Evolutionary conservation across 1,140 invertebrate genomes (phyloP), one percentile per base, ranked within the genome.

Genomic region (Leptinotarsa defecta): DNA sequence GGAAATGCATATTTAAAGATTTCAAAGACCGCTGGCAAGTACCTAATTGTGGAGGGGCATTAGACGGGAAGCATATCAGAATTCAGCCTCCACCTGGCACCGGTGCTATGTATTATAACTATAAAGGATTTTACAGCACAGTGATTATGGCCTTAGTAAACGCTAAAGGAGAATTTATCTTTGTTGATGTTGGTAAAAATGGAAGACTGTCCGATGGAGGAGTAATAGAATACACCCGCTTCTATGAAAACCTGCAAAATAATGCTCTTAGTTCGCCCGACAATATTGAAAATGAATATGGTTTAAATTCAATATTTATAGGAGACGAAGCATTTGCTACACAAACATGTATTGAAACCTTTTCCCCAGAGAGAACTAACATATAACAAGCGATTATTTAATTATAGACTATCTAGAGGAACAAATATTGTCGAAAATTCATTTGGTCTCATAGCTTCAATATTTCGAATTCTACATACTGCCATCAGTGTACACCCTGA

Each of bases 401-500:
- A 71, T 52, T 70, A 76, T 34, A 52, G 27, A 27, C 27, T 71
- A 49, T 75, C 74, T 15, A 27, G 73, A 24, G 57, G n/a, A 13
- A 27, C 43, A 61, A 62, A 74, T 74, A 43, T 74, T 61, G 67
- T 65, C 13, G 64, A 68, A 49, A 72, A 76, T 72, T 68, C 20
- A 1, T 76, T 71, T 76, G 64, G 74, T 71, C 48, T 71, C 2
- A 43, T 72, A 43, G 74, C 74, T 67, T 57, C 74, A 76, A 24
- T 57, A 24, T 76, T n/a, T n/a, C 68, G n/a, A n/a, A n/a, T n/a
- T n/a, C n/a, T n/a, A n/a, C n/a, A n/a, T n/a, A n/a, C 67, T 11
- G 20, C 19, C 1, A 68, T 74, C 63, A 61, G 48, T 67, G 64
- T 74, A 43, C 19, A 48, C 22, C 63, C 72, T 64, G 19, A 67